Evolutionary conservation across 1,140 invertebrate genomes (phyloP).

Genomic region (Apis laboriosa): DNA sequence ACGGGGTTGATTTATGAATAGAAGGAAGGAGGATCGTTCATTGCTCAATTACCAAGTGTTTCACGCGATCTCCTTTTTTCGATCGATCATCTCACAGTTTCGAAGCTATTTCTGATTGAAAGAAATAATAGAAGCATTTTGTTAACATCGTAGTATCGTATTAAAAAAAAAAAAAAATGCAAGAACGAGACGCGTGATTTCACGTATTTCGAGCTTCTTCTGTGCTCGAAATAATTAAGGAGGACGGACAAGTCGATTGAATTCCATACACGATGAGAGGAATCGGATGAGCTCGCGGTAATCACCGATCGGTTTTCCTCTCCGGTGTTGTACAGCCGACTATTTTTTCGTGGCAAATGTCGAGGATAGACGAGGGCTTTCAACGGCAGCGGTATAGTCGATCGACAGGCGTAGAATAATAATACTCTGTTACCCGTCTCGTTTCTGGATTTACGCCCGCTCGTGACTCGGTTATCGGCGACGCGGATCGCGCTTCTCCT

Average conservation of each 20-base stretch:
- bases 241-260: background rate
- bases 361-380: background rate
- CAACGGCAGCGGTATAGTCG: background rate
- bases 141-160: too few species aligned
- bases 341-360: background rate
- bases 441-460: constrained; percentile 1
- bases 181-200: too few species aligned
- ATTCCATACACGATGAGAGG: background rate
- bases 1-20: background rate
- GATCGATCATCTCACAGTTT: too few species aligned
- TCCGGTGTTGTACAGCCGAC: too few species aligned
- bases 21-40: too few species aligned
- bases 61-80: too few species aligned
- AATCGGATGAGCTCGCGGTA: background rate
- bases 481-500: background rate
- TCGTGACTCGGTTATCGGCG: constrained; percentile 26
- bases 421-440: background rate
- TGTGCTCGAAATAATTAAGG: background rate
- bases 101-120: too few species aligned
- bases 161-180: too few species aligned
- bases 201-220: too few species aligned
- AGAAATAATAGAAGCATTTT: too few species aligned
- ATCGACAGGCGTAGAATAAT: constrained; percentile 5
- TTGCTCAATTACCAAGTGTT: too few species aligned
- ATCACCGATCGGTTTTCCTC: background rate